Base-by-base conservation (phyloP, 2,888 invertebrate genomes). In the Atethmia centrago region DNA sequence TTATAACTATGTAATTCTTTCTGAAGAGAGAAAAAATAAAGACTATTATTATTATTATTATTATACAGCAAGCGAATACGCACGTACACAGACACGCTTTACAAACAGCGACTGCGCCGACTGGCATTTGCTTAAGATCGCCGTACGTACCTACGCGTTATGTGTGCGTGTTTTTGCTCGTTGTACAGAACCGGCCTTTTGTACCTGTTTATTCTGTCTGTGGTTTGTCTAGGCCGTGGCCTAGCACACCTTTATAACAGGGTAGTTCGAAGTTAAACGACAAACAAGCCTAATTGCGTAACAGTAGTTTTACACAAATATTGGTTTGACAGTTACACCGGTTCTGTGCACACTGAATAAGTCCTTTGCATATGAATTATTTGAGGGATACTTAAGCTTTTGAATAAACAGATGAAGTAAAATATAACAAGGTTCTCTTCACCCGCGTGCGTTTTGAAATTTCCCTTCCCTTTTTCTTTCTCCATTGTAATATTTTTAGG, bases 201-300 rank as follows among this genome's bases (percentile, higher is more conserved):
- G 28, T 47, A 19, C 3, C 2, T 55, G 14, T 19, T 19, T 47
- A 40, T 58, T 58, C 28, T 21, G 9, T 16, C 36, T 67, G 67
- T 25, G 59, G 71, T 45, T 59, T 25, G 53, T 63, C 36, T 55
- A 55, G 28, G 58, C 82, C 66, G 21, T 51, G 25, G 55, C 63
- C 21, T 77, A 14, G 2, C 53, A 25, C 61, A 67, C 63, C 69
- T 83, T 56, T 58, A 65, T 62, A 71, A 65, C 67, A 16, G 36
- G 42, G 31, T 47, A 71, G n/a, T 63, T 42, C 9, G 19, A 47
- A 83, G 53, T 80, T 68, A 16, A 42, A 66, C 49, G 68, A 74
- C 85, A 85, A 83, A 77, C 70, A 83, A 49, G 4, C n/a, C 55
- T 77, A 84, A 84, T 85, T 77, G 70, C 58, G 71, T 85, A 65